Percentiles rank a stretch among this genome's conserved stretches.
Conservation (phyloP, 2,888 invertebrate species). For the Ashinkailepas kermadecensis region DNA sequence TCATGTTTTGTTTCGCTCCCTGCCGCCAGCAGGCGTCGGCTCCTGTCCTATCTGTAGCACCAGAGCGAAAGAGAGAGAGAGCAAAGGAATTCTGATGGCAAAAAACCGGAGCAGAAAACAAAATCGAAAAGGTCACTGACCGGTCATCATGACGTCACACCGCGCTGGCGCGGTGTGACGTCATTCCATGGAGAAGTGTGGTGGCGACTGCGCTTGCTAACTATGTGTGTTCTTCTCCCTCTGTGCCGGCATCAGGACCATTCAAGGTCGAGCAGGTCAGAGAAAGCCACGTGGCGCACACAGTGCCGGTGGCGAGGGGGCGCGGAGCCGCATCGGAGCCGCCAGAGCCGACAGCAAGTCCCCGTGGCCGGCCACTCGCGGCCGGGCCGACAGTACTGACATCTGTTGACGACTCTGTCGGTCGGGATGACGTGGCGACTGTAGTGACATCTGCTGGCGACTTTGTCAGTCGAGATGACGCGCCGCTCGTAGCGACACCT, state of each 20-base stretch:
- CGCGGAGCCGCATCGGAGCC: not conserved
- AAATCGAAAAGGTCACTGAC: conserved; percentile 7
- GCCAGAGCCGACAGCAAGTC: not conserved
- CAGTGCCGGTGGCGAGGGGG: not conserved
- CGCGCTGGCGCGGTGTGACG: conserved; percentile 8
- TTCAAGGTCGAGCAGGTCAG: not conserved
- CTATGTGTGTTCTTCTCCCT: conserved; percentile 2
- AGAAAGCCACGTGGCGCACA: not conserved
- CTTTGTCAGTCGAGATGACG: too few relatives aligned
- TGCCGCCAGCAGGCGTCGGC: not conserved
- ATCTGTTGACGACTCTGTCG: not conserved
- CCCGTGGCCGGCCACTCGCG: not conserved
- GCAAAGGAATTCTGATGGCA: conserved; percentile 16
- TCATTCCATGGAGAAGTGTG: not conserved
- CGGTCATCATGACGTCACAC: conserved; percentile 19
- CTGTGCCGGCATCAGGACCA: conserved; percentile 9
- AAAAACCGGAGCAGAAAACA: conserved; percentile 5
- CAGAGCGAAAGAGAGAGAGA: not conserved
- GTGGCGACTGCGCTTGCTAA: not conserved
- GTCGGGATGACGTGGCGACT: not conserved
- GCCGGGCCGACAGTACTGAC: not conserved
- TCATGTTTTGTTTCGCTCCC: not conserved
- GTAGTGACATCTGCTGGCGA: too few relatives aligned
- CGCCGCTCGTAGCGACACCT: not conserved
- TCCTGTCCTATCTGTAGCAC: conserved; percentile 1